Evolutionary conservation across 2,797 vertebrate species (phyloP).

Genomic region (Galagoides demidoff): DNA sequence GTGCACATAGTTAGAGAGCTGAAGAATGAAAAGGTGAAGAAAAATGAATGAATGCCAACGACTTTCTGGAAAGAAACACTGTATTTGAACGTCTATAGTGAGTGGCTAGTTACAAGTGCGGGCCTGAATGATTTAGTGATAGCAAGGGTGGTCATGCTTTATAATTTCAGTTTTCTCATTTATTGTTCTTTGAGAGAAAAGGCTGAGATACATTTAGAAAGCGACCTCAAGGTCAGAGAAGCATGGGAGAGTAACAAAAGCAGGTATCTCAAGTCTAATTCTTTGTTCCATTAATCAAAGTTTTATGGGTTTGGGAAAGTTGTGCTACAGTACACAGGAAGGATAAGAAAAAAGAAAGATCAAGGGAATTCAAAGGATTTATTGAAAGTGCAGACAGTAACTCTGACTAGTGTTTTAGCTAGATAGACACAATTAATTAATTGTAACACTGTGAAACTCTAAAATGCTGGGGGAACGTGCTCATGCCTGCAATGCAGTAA

Average conservation of each 20-base stretch:
- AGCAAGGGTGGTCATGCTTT: background rate
- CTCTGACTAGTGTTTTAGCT: conserved; percentile 78
- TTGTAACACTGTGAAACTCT: conserved; percentile 80
- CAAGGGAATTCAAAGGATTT: conserved; percentile 78
- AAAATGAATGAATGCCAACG: background rate
- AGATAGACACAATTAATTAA: conserved; percentile 85
- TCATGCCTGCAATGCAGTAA: conserved; percentile 84
- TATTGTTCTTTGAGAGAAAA: conserved; percentile 9
- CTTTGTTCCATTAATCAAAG: conserved; percentile 78
- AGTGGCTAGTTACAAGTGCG: background rate
- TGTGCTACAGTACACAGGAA: conserved; percentile 59
- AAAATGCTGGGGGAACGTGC: conserved; percentile 81
- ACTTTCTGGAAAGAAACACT: conserved; percentile 13
- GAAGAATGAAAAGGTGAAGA: background rate
- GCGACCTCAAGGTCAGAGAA: conserved; percentile 55
- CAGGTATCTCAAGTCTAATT: conserved; percentile 79
- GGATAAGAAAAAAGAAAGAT: conserved; percentile 70
- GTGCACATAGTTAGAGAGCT: background rate
- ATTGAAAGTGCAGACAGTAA: conserved; percentile 77
- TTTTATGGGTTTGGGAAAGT: conserved; percentile 77
- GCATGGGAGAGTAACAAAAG: conserved; percentile 60
- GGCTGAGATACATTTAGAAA: conserved; percentile 44
- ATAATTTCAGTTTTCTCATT: background rate
- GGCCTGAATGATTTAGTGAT: conserved; percentile 4
- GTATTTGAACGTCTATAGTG: background rate